A percentile compares a stretch with the other conserved stretches of the same genome.
phyloP scores from a whole-genome alignment of 2,888 invertebrate genomes.

The Drosophila sordidula region DNA sequence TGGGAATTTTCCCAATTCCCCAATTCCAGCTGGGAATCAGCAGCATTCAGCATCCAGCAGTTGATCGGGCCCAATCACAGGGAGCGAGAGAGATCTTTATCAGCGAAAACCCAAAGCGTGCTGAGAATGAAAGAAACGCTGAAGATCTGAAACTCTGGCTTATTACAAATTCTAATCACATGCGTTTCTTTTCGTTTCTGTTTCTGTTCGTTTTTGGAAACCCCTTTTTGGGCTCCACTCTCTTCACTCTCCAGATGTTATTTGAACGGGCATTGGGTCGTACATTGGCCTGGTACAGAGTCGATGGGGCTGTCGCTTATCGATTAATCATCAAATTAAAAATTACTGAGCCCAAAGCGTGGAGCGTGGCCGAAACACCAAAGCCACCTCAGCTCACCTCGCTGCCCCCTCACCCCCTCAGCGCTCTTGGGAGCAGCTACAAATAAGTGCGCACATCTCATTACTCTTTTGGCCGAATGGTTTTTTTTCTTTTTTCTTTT shows the following conservation, averaged over 20 bases:
- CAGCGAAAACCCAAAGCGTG: conserved; percentile 39
- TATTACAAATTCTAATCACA: conserved; percentile 80
- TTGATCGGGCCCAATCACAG: conserved; percentile 37
- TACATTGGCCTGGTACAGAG: conserved; percentile 66
- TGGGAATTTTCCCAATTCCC: conserved; percentile 35
- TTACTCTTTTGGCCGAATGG: conserved; percentile 16
- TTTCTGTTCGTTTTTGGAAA: conserved; percentile 39
- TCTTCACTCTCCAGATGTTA: conserved; percentile 11
- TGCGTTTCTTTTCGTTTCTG: conserved; percentile 51
- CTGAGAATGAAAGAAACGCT: conserved; percentile 47
- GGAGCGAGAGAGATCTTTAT: conserved; percentile 58
- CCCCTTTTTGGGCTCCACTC: conserved; percentile 13
- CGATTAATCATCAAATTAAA: conserved; percentile 81
- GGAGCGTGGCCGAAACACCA: conserved; percentile 71
- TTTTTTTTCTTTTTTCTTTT: conserved; percentile 37
- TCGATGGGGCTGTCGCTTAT: conserved; percentile 73
- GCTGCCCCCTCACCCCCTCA: background rate
- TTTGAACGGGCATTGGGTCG: conserved; percentile 33
- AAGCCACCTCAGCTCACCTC: conserved; percentile 4
- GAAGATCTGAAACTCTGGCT: conserved; percentile 35
- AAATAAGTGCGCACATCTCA: conserved; percentile 24
- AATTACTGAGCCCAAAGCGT: conserved; percentile 71
- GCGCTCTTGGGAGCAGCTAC: background rate
- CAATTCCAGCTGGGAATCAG: conserved; percentile 32
- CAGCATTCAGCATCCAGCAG: conserved; percentile 13